Evolutionary conservation across 2,888 invertebrate genomes (phyloP).

Genomic region (Diadegma fenestrale): DNA sequence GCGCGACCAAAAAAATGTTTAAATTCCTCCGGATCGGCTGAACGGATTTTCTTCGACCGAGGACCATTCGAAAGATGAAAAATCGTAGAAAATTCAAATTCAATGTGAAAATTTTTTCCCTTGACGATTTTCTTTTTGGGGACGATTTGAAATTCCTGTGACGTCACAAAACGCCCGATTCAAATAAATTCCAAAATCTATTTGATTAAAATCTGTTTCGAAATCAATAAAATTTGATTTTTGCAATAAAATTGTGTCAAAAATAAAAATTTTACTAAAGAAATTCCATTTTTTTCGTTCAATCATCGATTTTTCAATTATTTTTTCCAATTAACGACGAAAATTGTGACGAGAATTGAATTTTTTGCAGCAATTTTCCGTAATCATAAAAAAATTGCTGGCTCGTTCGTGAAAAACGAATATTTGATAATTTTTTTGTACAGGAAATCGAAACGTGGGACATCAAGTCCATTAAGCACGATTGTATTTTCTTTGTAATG

Average conservation of each 20-base stretch:
- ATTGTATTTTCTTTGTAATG: constrained; percentile 7
- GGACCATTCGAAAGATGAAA: too few relatives aligned
- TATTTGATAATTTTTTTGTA: background rate
- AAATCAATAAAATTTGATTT: constrained; percentile 5
- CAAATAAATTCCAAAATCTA: too few relatives aligned
- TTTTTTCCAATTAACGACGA: background rate
- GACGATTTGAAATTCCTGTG: too few relatives aligned
- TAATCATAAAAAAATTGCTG: background rate
- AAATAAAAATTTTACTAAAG: background rate
- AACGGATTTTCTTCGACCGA: too few relatives aligned
- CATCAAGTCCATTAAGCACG: background rate
- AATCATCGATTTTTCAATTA: background rate
- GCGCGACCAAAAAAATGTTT: too few relatives aligned
- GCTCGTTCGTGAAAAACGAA: background rate
- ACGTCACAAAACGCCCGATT: too few relatives aligned
- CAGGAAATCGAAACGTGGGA: background rate
- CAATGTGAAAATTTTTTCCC: too few relatives aligned
- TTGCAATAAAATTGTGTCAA: background rate
- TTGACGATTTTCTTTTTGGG: too few relatives aligned
- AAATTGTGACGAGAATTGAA: background rate
- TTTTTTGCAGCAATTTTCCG: background rate
- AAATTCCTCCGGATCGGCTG: too few relatives aligned
- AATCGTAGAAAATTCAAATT: too few relatives aligned
- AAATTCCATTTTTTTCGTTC: background rate
- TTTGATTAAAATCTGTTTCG: too few relatives aligned